phyloP scores from a whole-genome alignment of 92 coral and sea anemone genomes.

The Diadumene lineata region DNA sequence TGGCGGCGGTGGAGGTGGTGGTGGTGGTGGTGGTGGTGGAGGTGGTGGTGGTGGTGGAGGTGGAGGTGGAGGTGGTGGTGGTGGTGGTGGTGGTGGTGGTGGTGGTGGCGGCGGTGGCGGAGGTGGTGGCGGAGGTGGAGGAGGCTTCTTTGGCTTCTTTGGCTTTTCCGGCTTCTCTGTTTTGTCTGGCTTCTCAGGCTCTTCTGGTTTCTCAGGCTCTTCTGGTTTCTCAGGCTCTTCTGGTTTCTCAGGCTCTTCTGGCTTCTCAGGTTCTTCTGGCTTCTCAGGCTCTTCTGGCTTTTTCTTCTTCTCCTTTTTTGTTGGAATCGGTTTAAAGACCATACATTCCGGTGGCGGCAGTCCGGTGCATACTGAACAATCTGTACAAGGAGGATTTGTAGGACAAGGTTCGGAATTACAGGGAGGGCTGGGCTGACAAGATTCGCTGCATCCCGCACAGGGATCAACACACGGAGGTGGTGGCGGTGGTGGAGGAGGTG shows the following conservation, averaged over 20 bases:
- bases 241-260: not conserved
- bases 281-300: not conserved
- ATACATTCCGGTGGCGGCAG: not conserved
- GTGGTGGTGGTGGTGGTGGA: not conserved
- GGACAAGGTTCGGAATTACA: not conserved
- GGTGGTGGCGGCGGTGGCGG: constrained; percentile 3
- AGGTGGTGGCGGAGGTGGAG: not conserved
- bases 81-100: constrained; percentile 8
- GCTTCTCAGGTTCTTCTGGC: not conserved
- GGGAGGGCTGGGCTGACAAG: no score
- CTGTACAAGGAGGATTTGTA: not conserved
- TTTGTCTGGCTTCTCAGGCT: not conserved
- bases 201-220: not conserved
- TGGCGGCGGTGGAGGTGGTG: not conserved
- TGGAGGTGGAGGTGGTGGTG: constrained; percentile 3
- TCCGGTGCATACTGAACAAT: not conserved
- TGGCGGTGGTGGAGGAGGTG: no score
- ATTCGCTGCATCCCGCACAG: no score
- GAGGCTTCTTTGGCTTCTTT: not conserved
- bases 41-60: constrained; percentile 1
- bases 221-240: not conserved
- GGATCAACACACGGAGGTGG: not conserved
- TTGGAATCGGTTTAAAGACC: not conserved
- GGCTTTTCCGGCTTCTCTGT: not conserved
- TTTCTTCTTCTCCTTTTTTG: not conserved